Evolutionary conservation across 2,797 vertebrate genomes (phyloP).

Genomic region (Ciconia nigra): DNA sequence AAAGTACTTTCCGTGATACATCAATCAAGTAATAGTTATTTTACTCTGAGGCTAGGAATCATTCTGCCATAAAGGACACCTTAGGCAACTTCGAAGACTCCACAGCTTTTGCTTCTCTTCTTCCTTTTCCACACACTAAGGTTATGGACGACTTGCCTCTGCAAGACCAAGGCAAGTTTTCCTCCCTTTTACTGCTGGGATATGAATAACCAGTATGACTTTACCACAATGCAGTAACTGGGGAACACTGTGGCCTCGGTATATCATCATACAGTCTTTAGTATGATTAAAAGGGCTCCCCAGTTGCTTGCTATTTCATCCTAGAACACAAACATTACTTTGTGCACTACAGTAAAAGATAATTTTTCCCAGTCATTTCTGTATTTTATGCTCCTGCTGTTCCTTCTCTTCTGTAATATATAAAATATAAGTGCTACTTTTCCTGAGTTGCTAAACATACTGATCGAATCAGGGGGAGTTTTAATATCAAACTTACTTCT

Average conservation of each 20-base stretch:
- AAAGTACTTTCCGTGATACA: not conserved
- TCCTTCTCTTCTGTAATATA: not conserved
- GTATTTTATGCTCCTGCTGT: not conserved
- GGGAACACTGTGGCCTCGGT: rapidly evolving
- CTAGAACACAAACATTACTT: not conserved
- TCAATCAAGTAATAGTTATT: not conserved
- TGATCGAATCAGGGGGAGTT: not conserved
- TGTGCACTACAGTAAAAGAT: not conserved
- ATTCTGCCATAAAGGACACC: not conserved
- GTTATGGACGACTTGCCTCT: not conserved
- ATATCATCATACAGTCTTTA: not conserved
- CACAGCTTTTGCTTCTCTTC: not conserved
- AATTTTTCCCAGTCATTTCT: not conserved
- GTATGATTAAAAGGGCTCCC: not conserved
- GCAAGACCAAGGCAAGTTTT: not conserved
- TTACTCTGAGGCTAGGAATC: not conserved
- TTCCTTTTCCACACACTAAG: not conserved
- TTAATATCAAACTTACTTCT: not conserved
- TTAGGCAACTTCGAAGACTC: not conserved
- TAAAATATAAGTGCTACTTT: not conserved
- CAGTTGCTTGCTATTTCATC: not conserved
- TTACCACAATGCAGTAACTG: not conserved
- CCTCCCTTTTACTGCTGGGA: not conserved
- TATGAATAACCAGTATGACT: not conserved
- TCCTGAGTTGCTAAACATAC: not conserved